phyloP scores from a whole-genome alignment of 2,888 invertebrate species.

The Buathra laborator region DNA sequence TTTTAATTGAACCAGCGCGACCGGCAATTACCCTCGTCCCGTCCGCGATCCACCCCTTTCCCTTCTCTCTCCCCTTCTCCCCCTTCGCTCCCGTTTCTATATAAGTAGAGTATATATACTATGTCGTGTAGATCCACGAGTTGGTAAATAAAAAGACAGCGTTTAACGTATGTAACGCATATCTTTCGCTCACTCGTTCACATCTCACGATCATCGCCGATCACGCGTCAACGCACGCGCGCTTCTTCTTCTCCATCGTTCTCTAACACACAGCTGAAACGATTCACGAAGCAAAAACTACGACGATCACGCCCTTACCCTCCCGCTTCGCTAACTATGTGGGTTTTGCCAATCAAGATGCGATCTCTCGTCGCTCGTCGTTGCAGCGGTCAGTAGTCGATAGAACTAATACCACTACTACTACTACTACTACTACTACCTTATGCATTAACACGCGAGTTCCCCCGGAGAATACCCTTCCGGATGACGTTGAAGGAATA shows the following conservation, averaged over 20 bases:
- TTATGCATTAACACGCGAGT: not conserved
- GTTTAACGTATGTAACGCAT: slow-evolving; percentile 35
- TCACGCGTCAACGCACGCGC: slow-evolving; percentile 59
- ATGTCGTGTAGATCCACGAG: not conserved
- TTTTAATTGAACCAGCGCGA: slow-evolving; percentile 83
- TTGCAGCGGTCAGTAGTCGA: slow-evolving; percentile 54
- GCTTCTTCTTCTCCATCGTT: slow-evolving; percentile 27
- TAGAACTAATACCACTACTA: slow-evolving; percentile 24
- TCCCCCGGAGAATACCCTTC: slow-evolving; percentile 10
- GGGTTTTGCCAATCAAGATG: slow-evolving; percentile 76
- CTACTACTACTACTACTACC: not conserved
- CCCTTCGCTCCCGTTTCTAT: slow-evolving; percentile 41
- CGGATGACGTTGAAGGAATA: slow-evolving; percentile 39
- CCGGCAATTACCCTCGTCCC: slow-evolving; percentile 79
- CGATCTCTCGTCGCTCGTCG: slow-evolving; percentile 66
- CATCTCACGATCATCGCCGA: slow-evolving; percentile 49
- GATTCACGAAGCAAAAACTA: slow-evolving; percentile 62
- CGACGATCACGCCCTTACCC: slow-evolving; percentile 70
- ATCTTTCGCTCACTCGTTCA: slow-evolving; percentile 36
- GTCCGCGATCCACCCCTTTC: slow-evolving; percentile 60
- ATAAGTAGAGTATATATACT: not conserved
- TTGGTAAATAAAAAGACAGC: slow-evolving; percentile 24
- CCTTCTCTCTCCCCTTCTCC: slow-evolving; percentile 56
- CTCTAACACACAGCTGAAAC: slow-evolving; percentile 54
- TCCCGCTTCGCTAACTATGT: slow-evolving; percentile 69